These are phyloP conservation scores for cattle (Bos taurus) DNA, from an alignment of 2,113 vertebrate genomes.

Conservation along the genomic window ARS-UCD2.0 NC_037354.1:974501-975000, in stretches of 20 bases:
- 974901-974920: background rate
- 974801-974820: fast-evolving
- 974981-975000: fast-evolving
- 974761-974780: background rate
- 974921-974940: background rate
- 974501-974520: background rate
- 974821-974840: background rate
- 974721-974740: fast-evolving
- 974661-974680: background rate
- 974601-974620: background rate
- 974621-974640: background rate
- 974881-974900: background rate
- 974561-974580: background rate
- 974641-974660: background rate
- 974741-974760: background rate
- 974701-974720: background rate
- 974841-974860: background rate
- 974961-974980: background rate
- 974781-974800: background rate
- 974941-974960: background rate
- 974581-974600: background rate
- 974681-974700: background rate
- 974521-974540: background rate
- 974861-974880: too few relatives aligned
- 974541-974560: background rate